These are phyloP conservation scores for Apodemus sylvaticus DNA, from an alignment of 2,113 vertebrate genomes.

Conservation along the genomic window DNA sequence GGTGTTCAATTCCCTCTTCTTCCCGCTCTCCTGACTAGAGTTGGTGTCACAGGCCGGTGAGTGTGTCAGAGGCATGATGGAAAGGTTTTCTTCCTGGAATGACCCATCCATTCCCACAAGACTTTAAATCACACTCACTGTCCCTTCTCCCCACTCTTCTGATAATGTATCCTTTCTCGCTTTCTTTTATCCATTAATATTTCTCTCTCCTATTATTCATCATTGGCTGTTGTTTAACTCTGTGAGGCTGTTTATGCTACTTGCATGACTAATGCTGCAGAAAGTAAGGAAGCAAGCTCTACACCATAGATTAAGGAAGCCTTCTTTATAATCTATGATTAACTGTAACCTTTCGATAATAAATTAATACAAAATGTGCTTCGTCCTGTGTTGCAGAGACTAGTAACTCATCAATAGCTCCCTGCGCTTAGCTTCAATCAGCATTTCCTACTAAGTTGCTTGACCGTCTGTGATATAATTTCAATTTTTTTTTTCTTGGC, in stretches of 20 bases:
- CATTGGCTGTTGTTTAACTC: slow-evolving; percentile 66
- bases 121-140: slow-evolving; percentile 45
- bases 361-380: slow-evolving; percentile 61
- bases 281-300: slow-evolving; percentile 49
- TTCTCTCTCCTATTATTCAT: slow-evolving; percentile 62
- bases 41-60: neutral
- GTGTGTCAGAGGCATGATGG: neutral
- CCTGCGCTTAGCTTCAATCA: slow-evolving; percentile 48
- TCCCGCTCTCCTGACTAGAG: neutral
- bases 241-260: slow-evolving; percentile 60
- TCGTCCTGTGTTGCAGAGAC: slow-evolving; percentile 43
- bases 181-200: slow-evolving; percentile 63
- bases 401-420: slow-evolving; percentile 28
- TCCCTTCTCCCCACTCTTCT: neutral
- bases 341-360: slow-evolving; percentile 58
- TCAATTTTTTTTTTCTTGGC: neutral
- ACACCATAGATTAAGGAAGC: slow-evolving; percentile 37
- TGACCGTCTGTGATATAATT: slow-evolving; percentile 49
- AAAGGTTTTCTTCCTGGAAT: slow-evolving; percentile 47
- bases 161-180: slow-evolving; percentile 49
- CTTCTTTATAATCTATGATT: slow-evolving; percentile 65
- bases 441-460: slow-evolving; percentile 29
- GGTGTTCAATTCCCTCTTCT: neutral
- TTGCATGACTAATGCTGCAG: slow-evolving; percentile 63
- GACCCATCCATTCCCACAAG: slow-evolving; percentile 33